Base-by-base conservation (phyloP, 2,888 invertebrate genomes). In the Yponomeuta malinellus region DNA sequence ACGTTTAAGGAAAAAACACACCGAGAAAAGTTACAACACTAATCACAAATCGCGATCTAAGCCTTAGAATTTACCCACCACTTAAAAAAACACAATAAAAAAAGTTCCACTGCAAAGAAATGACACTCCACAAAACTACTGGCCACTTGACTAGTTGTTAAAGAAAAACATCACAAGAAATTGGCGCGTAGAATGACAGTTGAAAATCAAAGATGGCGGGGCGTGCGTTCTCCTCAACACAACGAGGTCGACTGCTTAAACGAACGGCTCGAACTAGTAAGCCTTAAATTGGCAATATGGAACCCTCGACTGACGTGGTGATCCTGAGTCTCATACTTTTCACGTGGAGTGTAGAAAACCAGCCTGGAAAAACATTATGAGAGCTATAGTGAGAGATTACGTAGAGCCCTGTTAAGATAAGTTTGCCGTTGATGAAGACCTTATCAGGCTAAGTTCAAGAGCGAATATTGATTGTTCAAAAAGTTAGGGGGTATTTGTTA, bases 181-280 rank as follows among this genome's bases (percentile, higher is more conserved):
- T 82, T 83, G 82, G 82, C 86, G 87, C 89, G 88, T 82, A 83
- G 77, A 82, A 80, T 81, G 83, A 83, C 82, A 81, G 81, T 75
- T 80, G 73, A 72, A 72, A 73, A 31, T 48, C 10, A 74, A 85
- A 85, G 79, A 86, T 84, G 85, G 85, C 87, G 84, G 75, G 74
- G 73, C 77, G 74, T 72, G 81, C 85, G 83, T 79, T 84, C 86
- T 80, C 85, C 82, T 78, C 81, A 75, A 77, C 77, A 73, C 78
- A 79, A 82, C 89, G 90, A 90, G 91, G 91, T 89, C 90, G 90
- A 91, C 90, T 90, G 86, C 43, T 59, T 15, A 37, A 43, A 12
- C 12, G 69, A 86, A 79, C 82, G 79, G 82, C 77, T 78, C 80
- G 15, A 43, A 8, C 43, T 43, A 43, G 23, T 43, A 79, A 74